These are phyloP conservation scores for Melipona beecheii DNA, from an alignment of 2,888 invertebrate genomes.

Conservation along the genomic window DNA sequence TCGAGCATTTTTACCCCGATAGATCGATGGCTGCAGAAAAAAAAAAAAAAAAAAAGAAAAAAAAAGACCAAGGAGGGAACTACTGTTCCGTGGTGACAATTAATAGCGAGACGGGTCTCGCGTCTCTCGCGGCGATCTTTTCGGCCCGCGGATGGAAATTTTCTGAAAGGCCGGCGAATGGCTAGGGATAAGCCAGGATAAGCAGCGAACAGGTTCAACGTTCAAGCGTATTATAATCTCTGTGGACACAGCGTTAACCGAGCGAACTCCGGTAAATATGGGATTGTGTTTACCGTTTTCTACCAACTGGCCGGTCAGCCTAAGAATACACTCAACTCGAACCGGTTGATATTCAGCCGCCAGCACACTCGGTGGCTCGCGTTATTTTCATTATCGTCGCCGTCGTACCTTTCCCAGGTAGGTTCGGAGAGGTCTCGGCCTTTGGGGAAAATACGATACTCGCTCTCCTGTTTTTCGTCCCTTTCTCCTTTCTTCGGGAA, in stretches of 20 bases:
- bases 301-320: slow-evolving; percentile 28
- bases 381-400: slow-evolving; percentile 55
- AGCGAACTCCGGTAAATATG: slow-evolving; percentile 40
- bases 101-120: neutral
- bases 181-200: no score
- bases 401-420: slow-evolving; percentile 5
- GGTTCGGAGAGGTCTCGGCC: no score
- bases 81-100: slow-evolving; percentile 14
- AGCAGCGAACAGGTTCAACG: neutral
- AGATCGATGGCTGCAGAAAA: slow-evolving; percentile 21
- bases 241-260: slow-evolving; percentile 36
- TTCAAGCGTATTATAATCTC: slow-evolving; percentile 30
- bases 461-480: no score
- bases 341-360: slow-evolving; percentile 42
- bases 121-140: neutral
- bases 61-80: neutral
- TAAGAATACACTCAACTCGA: slow-evolving; percentile 18
- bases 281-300: slow-evolving; percentile 54
- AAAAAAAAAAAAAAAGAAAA: no score
- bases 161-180: slow-evolving; percentile 4
- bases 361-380: slow-evolving; percentile 9
- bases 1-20: slow-evolving; percentile 20
- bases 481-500: no score
- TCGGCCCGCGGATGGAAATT: neutral
- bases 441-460: no score